A percentile compares a stretch with the other conserved stretches of the same genome.
phyloP scores from a whole-genome alignment of 2,113 vertebrate genomes.

The Athene cunicularia region DNA sequence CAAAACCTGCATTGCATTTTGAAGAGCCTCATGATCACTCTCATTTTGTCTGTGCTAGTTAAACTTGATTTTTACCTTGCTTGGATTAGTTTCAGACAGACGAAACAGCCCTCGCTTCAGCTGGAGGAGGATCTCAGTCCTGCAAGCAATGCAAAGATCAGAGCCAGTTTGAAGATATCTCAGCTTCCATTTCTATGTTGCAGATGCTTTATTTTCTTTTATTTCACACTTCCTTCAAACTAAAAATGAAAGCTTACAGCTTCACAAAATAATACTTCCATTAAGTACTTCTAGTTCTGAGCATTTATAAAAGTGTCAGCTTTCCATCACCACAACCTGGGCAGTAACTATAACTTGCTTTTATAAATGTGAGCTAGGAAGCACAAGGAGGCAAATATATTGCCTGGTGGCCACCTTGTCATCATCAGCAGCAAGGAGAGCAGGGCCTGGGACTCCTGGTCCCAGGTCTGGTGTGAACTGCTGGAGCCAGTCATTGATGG shows the following conservation, averaged over 20 bases:
- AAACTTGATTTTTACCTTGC: neutral
- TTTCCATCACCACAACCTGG: neutral
- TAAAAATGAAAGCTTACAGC: neutral
- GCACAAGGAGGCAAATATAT: fast-evolving
- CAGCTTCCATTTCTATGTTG: neutral
- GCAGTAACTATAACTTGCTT: neutral
- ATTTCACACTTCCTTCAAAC: neutral
- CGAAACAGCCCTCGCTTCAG: neutral
- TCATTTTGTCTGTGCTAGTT: neutral
- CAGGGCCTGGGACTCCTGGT: neutral
- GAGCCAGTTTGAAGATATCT: neutral
- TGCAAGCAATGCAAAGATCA: neutral
- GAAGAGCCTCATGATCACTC: neutral
- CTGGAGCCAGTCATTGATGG: neutral
- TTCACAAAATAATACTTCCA: neutral
- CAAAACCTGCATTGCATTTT: neutral
- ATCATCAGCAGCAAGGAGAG: fast-evolving
- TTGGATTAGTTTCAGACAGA: neutral
- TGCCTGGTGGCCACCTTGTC: neutral
- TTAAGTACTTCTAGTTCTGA: neutral
- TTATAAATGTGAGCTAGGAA: neutral
- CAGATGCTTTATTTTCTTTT: neutral
- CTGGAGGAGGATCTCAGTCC: neutral
- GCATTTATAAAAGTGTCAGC: neutral
- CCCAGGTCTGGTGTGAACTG: neutral